Base-by-base conservation (phyloP, 1,140 invertebrate genomes). In the Caenorhabditis tropicalis region DNA sequence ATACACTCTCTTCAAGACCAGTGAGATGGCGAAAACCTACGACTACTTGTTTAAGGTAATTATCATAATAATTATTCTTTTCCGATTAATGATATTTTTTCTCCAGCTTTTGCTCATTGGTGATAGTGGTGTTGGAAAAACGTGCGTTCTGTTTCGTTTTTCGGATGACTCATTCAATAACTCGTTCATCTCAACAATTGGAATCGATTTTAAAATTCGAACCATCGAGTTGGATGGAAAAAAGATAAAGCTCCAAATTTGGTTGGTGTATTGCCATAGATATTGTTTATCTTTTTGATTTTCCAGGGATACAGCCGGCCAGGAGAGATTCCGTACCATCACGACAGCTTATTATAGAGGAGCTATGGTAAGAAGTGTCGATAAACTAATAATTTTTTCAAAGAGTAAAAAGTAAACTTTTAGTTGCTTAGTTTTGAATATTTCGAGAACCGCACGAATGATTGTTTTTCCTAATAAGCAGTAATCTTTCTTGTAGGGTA, bases 191-290 rank as follows among this genome's bases (percentile, higher is more conserved):
- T 98, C 96, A 85, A 99, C 98, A 51, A 98, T 99, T 81, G 98
- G 98, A 82, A 99, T 99, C 89, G 98, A 99, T 93, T 99, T 99
- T 93, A 99, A 99, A 94, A 98, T 99, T 85, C 99, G 99, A 94
- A 99, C 98, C 46, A 97, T 99, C 49, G 99, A 99, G 93, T 94
- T 98, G 89, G 96, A 96, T 91, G 96, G 96, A 88, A 97, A 97
- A 92, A 92, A 95, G 89, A 95, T 97, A 87, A 97, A 97, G 93
- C 93, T 97, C 86, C 96, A 97, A 92, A 96, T 96, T 91, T 96
- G 95, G 95, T 95, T 46, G 51, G 31, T 10, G 9, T 24, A 46
- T 53, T 39, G 3, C 15, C 2, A 36, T 4, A 16, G 1, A 6
- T 16, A 29, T 9, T 51, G 49, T 85, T 33, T n/a, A n/a, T n/a